A percentile compares a stretch with the other conserved stretches of the same genome.
phyloP scores from a whole-genome alignment of 2,888 invertebrate genomes.

The Globia sparganii region DNA sequence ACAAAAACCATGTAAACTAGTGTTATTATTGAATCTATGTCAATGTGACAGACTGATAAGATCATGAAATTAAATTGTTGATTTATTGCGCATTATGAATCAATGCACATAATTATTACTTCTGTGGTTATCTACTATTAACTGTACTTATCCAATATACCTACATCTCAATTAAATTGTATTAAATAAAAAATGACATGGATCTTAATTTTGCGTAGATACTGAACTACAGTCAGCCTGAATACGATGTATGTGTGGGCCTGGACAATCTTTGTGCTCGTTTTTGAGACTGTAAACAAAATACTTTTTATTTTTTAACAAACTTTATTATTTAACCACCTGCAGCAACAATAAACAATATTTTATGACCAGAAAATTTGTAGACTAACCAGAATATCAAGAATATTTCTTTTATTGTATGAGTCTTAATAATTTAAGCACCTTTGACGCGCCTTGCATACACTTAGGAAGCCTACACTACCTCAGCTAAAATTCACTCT shows the following conservation, averaged over 20 bases:
- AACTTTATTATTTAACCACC: not conserved
- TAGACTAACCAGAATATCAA: not conserved
- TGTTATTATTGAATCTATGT: not conserved
- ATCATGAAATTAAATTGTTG: conserved; percentile 2
- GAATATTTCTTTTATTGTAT: not conserved
- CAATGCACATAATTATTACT: conserved; percentile 2
- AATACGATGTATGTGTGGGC: not conserved
- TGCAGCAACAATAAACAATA: not conserved
- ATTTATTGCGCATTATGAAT: conserved; percentile 17
- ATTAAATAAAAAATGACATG: not conserved
- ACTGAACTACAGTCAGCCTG: not conserved
- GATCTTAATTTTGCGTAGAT: not conserved
- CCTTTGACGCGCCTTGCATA: too few relatives aligned
- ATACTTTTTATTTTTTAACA: not conserved
- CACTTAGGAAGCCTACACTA: too few relatives aligned
- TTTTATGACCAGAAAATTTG: not conserved
- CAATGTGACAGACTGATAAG: not conserved
- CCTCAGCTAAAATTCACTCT: too few relatives aligned
- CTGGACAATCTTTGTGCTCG: not conserved
- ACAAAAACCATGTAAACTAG: too few relatives aligned
- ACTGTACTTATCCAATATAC: not conserved
- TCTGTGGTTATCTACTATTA: conserved; percentile 13
- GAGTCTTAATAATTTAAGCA: not conserved
- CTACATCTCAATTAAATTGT: not conserved
- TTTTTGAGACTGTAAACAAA: not conserved